phyloP scores from a whole-genome alignment of 1,140 invertebrate species.

The Magallana gigas region DNA sequence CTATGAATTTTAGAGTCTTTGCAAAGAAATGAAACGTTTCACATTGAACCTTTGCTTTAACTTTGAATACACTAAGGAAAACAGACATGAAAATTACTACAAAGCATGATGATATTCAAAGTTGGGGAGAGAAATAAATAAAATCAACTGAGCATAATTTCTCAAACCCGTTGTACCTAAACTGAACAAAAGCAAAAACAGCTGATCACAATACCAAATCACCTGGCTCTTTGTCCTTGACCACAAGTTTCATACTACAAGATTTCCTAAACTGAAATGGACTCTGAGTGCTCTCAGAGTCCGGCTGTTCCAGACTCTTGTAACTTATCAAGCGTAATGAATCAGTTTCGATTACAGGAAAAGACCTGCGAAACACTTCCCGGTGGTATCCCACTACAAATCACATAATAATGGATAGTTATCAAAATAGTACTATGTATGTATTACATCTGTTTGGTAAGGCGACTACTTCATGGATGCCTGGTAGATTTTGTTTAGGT shows the following conservation, averaged over 20 bases:
- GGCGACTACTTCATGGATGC: no score
- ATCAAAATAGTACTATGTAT: no score
- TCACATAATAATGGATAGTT: neutral
- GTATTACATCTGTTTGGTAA: no score
- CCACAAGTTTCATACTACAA: slow-evolving; percentile 76
- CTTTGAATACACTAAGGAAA: neutral
- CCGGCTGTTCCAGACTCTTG: slow-evolving; percentile 63
- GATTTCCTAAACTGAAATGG: slow-evolving; percentile 77
- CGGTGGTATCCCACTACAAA: slow-evolving; percentile 48
- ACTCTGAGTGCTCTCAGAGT: slow-evolving; percentile 60
- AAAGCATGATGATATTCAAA: neutral
- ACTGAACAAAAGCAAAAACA: slow-evolving; percentile 34
- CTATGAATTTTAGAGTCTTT: no score
- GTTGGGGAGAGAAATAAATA: no score
- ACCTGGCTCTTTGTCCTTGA: slow-evolving; percentile 74
- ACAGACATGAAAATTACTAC: neutral
- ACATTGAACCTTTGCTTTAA: neutral
- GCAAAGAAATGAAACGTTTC: no score
- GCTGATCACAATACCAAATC: slow-evolving; percentile 58
- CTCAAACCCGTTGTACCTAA: neutral
- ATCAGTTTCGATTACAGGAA: slow-evolving; percentile 65
- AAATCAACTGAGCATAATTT: no score
- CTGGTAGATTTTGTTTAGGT: no score
- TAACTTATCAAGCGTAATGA: slow-evolving; percentile 56
- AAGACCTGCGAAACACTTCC: slow-evolving; percentile 69